Percentiles rank a stretch among this genome's conserved stretches.
phyloP scores from a whole-genome alignment of 1,140 invertebrate genomes.

The Chionoecetes opilio region DNA sequence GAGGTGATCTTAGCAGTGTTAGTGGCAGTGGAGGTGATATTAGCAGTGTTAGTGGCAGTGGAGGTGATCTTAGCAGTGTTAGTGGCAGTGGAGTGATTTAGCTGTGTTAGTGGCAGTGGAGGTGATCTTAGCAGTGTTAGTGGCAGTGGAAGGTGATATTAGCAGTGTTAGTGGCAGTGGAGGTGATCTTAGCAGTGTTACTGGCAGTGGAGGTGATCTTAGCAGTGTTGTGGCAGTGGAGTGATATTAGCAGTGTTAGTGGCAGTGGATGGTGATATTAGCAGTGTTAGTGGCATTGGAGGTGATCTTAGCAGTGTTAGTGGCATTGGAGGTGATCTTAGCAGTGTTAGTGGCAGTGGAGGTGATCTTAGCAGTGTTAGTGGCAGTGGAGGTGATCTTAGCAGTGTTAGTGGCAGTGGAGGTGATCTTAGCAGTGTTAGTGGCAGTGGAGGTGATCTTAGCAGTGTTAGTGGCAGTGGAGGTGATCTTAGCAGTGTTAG shows the following conservation, averaged over 20 bases:
- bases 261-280: neutral
- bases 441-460: too few species aligned
- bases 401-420: neutral
- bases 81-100: neutral
- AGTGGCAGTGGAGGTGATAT: neutral
- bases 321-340: neutral
- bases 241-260: neutral
- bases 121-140: neutral
- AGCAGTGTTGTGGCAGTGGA: neutral
- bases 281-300: too few species aligned
- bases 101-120: neutral
- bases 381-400: too few species aligned
- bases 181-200: neutral
- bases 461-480: too few species aligned
- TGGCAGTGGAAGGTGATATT: neutral
- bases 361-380: too few species aligned
- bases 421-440: neutral
- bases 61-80: neutral
- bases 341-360: neutral
- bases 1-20: too few species aligned
- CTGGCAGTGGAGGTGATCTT: neutral
- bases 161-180: neutral
- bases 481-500: too few species aligned
- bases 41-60: neutral
- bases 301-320: neutral